phyloP scores from a whole-genome alignment of 2,888 invertebrate species.

The Dysmachus trigonus region DNA sequence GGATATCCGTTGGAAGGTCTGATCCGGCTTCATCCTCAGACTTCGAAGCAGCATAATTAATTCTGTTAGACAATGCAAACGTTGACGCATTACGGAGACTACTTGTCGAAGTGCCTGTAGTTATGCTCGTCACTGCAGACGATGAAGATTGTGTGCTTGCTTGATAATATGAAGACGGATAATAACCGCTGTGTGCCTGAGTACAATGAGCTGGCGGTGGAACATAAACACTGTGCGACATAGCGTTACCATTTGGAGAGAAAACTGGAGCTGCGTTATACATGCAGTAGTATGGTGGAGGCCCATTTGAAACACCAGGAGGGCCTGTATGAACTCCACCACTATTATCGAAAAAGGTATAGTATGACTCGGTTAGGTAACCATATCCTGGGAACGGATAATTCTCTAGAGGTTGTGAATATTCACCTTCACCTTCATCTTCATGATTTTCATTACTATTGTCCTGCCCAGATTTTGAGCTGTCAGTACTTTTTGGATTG shows the following conservation, averaged over 20 bases:
- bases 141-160: neutral
- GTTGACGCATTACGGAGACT: neutral
- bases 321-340: constrained; percentile 37
- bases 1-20: constrained; percentile 66
- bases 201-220: neutral
- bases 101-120: neutral
- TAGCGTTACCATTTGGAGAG: neutral
- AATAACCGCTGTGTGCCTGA: neutral
- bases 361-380: constrained; percentile 42
- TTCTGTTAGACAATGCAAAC: constrained; percentile 48
- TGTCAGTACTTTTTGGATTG: constrained; percentile 43
- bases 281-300: constrained; percentile 45
- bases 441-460: neutral
- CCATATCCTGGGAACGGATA: constrained; percentile 2
- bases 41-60: constrained; percentile 56
- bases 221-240: constrained; percentile 22
- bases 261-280: constrained; percentile 23
- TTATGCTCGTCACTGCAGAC: neutral
- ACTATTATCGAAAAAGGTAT: constrained; percentile 33
- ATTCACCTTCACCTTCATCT: constrained; percentile 36
- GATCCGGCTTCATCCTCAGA: constrained; percentile 56
- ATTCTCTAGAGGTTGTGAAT: neutral
- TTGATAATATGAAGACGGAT: neutral
- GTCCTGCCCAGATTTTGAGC: neutral
- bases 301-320: neutral